Conservation (phyloP, 2,888 invertebrate genomes). For the Noctua fimbriata region DNA sequence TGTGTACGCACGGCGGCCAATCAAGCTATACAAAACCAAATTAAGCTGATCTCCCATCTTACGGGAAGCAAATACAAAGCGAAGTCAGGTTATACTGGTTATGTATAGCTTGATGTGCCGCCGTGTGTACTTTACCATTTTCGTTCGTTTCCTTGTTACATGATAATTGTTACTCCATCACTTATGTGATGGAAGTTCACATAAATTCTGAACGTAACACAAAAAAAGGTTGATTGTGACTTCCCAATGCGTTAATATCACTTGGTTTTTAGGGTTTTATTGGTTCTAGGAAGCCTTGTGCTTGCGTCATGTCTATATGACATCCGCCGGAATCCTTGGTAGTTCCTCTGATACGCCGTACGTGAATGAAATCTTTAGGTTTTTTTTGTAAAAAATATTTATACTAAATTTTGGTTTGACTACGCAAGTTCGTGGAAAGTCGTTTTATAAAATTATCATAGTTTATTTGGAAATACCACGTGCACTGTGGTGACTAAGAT, state of each 20-base stretch:
- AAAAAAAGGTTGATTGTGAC: slow-evolving; percentile 34
- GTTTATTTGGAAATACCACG: slow-evolving; percentile 14
- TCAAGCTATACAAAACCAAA: too few relatives aligned
- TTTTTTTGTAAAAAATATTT: slow-evolving; percentile 7
- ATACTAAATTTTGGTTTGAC: not conserved
- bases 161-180: slow-evolving; percentile 57
- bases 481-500: slow-evolving; percentile 26
- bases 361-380: slow-evolving; percentile 37
- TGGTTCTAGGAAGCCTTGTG: slow-evolving; percentile 37
- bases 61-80: too few relatives aligned
- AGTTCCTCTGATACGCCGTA: slow-evolving; percentile 35
- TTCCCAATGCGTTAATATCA: slow-evolving; percentile 34
- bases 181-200: slow-evolving; percentile 41
- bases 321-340: slow-evolving; percentile 53
- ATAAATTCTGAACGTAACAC: slow-evolving; percentile 29
- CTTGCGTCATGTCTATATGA: slow-evolving; percentile 55
- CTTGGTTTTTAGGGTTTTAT: slow-evolving; percentile 27
- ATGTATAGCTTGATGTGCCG: too few relatives aligned
- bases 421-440: slow-evolving; percentile 27
- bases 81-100: too few relatives aligned
- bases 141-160: slow-evolving; percentile 55
- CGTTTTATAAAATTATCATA: not conserved
- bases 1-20: too few relatives aligned
- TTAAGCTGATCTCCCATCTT: too few relatives aligned
- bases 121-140: slow-evolving; percentile 35